These are phyloP conservation scores for Lethenteron camtschaticum DNA, from an alignment of 2,113 vertebrate genomes.

Conservation along the genomic window DNA sequence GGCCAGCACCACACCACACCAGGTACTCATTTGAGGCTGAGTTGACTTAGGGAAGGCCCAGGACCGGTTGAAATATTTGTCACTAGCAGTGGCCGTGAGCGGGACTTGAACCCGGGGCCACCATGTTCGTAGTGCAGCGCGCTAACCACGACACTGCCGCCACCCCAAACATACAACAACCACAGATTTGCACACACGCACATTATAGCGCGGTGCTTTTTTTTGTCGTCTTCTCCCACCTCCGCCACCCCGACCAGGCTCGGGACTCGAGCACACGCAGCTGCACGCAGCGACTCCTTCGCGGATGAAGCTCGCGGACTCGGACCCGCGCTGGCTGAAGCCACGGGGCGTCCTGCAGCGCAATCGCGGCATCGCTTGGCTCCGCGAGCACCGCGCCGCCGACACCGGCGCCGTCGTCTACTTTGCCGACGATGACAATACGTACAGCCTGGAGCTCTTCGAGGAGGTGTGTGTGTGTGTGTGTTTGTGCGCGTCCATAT, in stretches of 20 bases:
- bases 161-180: no score
- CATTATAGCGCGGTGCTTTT: no score
- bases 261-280: constrained; percentile 31
- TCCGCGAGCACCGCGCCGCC: constrained; percentile 21
- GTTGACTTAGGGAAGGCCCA: no score
- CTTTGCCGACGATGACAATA: constrained; percentile 50
- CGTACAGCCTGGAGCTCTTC: constrained; percentile 39
- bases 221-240: no score
- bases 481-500: neutral
- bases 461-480: constrained; percentile 29
- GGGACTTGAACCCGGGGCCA: no score
- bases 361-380: constrained; percentile 39
- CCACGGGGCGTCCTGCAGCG: constrained; percentile 40
- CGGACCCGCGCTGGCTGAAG: constrained; percentile 44
- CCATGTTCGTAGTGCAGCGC: no score
- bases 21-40: no score
- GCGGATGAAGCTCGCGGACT: constrained; percentile 32
- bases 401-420: constrained; percentile 33
- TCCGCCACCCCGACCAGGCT: constrained; percentile 22
- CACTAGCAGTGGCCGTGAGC: no score
- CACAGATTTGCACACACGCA: no score
- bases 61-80: no score
- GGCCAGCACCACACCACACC: no score
- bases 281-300: constrained; percentile 28
- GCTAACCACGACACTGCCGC: no score